These are phyloP conservation scores for Nothobranchius kuhntae DNA, from an alignment of 2,113 vertebrate species.

Conservation along the genomic window DNA sequence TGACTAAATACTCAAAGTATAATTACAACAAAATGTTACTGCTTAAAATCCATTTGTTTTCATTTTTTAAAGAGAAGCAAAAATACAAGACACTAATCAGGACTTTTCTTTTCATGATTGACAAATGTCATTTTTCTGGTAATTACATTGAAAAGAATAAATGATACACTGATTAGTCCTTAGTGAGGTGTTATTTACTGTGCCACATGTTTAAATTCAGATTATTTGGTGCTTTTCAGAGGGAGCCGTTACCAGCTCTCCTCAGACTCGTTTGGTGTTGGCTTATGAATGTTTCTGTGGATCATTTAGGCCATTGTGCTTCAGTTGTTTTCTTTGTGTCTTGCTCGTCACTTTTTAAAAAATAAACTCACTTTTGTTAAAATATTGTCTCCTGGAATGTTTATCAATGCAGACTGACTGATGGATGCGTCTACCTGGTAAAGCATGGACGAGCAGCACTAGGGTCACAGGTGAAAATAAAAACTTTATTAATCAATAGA, in stretches of 20 bases:
- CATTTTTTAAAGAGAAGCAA: too few species aligned
- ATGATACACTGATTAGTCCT: neutral
- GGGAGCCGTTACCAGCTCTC: constrained; percentile 24
- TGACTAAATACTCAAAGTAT: neutral
- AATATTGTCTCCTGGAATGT: neutral
- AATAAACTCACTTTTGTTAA: constrained; percentile 76
- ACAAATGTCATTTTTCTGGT: neutral
- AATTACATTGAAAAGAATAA: neutral
- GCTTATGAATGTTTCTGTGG: constrained; percentile 34
- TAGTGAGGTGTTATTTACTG: constrained; percentile 36
- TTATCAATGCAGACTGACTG: neutral
- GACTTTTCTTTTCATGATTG: neutral
- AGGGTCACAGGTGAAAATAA: constrained; percentile 79
- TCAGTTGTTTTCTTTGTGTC: constrained; percentile 50
- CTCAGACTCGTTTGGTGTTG: constrained; percentile 41
- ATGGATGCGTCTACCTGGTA: neutral
- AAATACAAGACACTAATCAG: neutral
- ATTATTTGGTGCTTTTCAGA: constrained; percentile 25
- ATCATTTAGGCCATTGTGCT: constrained; percentile 44
- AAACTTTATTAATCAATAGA: constrained; percentile 84
- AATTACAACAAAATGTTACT: neutral
- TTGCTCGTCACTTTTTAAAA: constrained; percentile 67
- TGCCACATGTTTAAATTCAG: constrained; percentile 31
- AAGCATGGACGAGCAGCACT: constrained; percentile 45
- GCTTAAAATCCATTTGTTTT: too few species aligned